Evolutionary conservation across 64 coral and sea anemone species (phyloP), one percentile per base, ranked within the genome.

Genomic region (Actinia equina): DNA sequence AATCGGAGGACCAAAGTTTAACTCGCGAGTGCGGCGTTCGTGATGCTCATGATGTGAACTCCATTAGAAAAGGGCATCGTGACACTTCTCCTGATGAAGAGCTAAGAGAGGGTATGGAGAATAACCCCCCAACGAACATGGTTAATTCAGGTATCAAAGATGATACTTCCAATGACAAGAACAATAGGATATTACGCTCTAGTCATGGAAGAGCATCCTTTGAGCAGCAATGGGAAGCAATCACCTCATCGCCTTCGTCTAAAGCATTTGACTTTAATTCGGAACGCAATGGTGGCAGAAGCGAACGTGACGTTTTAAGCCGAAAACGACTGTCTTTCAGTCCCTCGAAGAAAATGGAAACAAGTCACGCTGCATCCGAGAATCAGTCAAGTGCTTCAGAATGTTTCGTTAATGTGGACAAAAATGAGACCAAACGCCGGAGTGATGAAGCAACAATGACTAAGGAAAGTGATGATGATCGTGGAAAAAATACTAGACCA

Each of bases 261-360:
- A 57, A 37, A 44, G 16, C 44, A 17, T 78, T 78, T 41, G 43
- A 16, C 14, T 81, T 45, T 20, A 7, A 19, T 20, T 81, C 45
- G 17, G 41, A 81, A 3, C 5, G 43, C 44, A 49, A 17, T 52
- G 78, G 49, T 46, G 17, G 17, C 78, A 49, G 55, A 57, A 57
- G 78, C 45, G 49, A 81, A 81, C 49, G 43, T 2, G 78, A 52
- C 3, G 78, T 81, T 6, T 20, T 14, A 52, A 74, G 69, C 25
- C 78, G 49, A 49, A 81, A 81, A 81, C 78, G 78, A 81, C 43
- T 81, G 5, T 81, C 78, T 52, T 81, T 52, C 18, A 52, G 78
- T 81, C 78, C 78, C 45, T 49, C 78, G 78, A 81, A 37, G 18
- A 81, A 81, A 5, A 49, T 44, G 18, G 27, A 81, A 52, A 16